Evolutionary conservation across 2,113 vertebrate genomes (phyloP).

Genomic region (Melanotaenia duboulayi): DNA sequence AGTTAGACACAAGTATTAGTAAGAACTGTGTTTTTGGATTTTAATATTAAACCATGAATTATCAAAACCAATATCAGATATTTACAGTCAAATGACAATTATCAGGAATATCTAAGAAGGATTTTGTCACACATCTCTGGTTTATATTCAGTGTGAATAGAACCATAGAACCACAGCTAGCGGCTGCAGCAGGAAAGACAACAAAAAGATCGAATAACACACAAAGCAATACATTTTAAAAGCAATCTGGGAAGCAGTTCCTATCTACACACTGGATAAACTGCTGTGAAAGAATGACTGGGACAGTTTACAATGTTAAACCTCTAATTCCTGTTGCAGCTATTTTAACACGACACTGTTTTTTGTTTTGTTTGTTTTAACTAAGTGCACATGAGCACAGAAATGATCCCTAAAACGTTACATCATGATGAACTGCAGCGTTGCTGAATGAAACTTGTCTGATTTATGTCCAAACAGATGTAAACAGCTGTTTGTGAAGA

Average conservation of each 20-base stretch:
- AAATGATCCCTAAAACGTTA: neutral
- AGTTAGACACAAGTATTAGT: conserved; percentile 11
- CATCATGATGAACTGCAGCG: neutral
- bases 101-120: conserved; percentile 53
- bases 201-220: neutral
- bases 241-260: conserved; percentile 25
- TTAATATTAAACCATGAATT: too few species aligned
- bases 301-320: conserved; percentile 1
- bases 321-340: neutral
- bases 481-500: neutral
- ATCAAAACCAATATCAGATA: conserved; percentile 6
- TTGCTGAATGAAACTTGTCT: neutral
- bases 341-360: neutral
- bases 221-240: conserved; percentile 2
- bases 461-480: neutral
- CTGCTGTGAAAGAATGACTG: conserved; percentile 6
- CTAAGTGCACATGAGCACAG: too few species aligned
- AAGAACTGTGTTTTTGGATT: neutral
- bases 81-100: conserved; percentile 50
- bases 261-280: conserved; percentile 25
- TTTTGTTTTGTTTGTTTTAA: too few species aligned
- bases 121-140: too few species aligned
- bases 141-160: conserved; percentile 30
- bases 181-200: conserved; percentile 25
- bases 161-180: conserved; percentile 49